Evolutionary conservation across 2,888 invertebrate genomes (phyloP).

Genomic region (Furcula furcula): DNA sequence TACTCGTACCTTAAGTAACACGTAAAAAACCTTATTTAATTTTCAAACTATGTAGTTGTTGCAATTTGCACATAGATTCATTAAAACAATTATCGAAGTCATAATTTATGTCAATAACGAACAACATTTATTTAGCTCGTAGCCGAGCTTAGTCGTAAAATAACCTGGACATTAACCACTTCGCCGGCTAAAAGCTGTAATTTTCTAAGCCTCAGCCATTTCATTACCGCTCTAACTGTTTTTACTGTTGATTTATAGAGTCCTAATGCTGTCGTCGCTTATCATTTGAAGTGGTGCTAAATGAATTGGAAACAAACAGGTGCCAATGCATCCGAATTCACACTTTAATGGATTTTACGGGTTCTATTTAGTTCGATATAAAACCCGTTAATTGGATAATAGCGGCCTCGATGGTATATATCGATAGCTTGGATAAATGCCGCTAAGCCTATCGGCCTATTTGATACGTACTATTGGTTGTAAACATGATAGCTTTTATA

Average conservation of each 20-base stretch:
- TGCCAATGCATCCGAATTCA: constrained; percentile 22
- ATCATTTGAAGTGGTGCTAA: constrained; percentile 20
- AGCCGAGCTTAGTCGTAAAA: neutral
- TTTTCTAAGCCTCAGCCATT: neutral
- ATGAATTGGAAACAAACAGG: constrained; percentile 39
- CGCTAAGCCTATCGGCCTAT: constrained; percentile 5
- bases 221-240: neutral
- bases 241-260: constrained; percentile 9
- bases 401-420: constrained; percentile 18
- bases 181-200: neutral
- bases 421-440: constrained; percentile 15
- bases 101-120: neutral
- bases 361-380: constrained; percentile 41
- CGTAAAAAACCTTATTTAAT: too few relatives aligned
- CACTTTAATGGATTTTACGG: constrained; percentile 35
- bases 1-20: too few relatives aligned
- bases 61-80: too few relatives aligned
- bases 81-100: too few relatives aligned
- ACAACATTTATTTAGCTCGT: neutral
- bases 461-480: constrained; percentile 24
- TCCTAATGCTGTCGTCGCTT: constrained; percentile 5
- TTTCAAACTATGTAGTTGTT: too few relatives aligned
- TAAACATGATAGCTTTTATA: constrained; percentile 36
- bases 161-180: neutral
- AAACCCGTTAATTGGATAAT: constrained; percentile 49